Evolutionary conservation across 2,797 vertebrate genomes (phyloP), one percentile per base, ranked within the genome.

Genomic region (Merluccius polli): DNA sequence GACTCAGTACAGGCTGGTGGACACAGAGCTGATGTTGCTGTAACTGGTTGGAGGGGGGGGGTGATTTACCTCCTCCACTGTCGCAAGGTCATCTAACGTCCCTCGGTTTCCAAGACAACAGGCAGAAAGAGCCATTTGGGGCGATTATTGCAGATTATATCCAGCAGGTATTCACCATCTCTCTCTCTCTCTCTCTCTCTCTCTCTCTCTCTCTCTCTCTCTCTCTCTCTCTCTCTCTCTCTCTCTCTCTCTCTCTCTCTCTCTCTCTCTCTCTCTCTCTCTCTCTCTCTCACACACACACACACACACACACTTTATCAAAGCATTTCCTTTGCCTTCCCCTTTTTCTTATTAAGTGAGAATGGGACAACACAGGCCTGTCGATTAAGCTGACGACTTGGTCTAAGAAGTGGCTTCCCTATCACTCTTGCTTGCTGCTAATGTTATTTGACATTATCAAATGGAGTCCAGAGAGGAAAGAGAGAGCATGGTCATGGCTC

Each of bases 371-470:
- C 36, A 38, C 7, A 33, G 32, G 36, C 7, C 36, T 59, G 48
- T 18, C 48, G 16, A 59, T 59, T 59, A 1, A 38, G 32, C 36
- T 9, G 7, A 10, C 1, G 7, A 8, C 36, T 38, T 38, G 36
- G 36, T 38, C 36, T 9, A 9, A 38, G 36, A 9, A 38, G 36
- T 38, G 36, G 10, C 36, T 38, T n/a, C 36, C 48, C 13, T 9
- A 16, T 59, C 48, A 13, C 48, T 59, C 16, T 79, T n/a, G 9
- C 4, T 73, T 77, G 73, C 33, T 52, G 73, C 73, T 84, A 86
- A 86, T 86, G 78, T 79, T 80, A 85, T 83, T 83, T 83, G 78
- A 83, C 75, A 78, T 74, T 76, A 80, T 79, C 75, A 78, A 84
- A 84, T 84, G 80, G 18, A 7, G 84, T 76, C 77, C 75, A 71